These are phyloP conservation scores for Tachystola acroxantha DNA, from an alignment of 2,888 invertebrate genomes.

Conservation along the genomic window DNA sequence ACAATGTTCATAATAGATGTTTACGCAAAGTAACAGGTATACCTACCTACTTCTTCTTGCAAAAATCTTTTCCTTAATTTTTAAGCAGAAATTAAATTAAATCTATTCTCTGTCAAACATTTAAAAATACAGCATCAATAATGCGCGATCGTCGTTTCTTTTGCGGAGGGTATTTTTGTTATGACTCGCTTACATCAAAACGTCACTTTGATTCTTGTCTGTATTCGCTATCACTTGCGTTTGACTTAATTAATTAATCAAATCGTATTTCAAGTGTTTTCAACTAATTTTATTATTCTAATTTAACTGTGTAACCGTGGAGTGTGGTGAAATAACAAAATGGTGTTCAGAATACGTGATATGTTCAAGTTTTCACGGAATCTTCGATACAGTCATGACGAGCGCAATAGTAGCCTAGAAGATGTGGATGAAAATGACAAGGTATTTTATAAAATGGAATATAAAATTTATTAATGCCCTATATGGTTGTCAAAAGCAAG, in stretches of 20 bases:
- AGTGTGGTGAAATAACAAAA: slow-evolving; percentile 28
- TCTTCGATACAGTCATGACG: slow-evolving; percentile 57
- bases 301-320: slow-evolving; percentile 20
- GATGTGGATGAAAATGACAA: slow-evolving; percentile 18
- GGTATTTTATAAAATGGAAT: slow-evolving; percentile 2
- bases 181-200: slow-evolving; percentile 11
- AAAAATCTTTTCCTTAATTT: no score
- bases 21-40: no score
- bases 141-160: slow-evolving; percentile 3
- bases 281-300: slow-evolving; percentile 13
- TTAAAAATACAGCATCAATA: not conserved
- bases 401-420: slow-evolving; percentile 42
- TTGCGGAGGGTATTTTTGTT: slow-evolving; percentile 19
- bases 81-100: no score
- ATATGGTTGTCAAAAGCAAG: no score
- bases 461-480: no score
- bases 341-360: slow-evolving; percentile 64
- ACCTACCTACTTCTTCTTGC: no score
- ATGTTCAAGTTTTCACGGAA: slow-evolving; percentile 40
- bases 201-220: slow-evolving; percentile 16
- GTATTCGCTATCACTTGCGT: slow-evolving; percentile 6
- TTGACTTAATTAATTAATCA: slow-evolving; percentile 2
- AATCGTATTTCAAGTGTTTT: slow-evolving; percentile 7
- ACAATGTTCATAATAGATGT: no score
- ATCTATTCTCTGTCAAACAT: not conserved